phyloP scores from a whole-genome alignment of 2,113 vertebrate species.

The Spilogale gracilis region DNA sequence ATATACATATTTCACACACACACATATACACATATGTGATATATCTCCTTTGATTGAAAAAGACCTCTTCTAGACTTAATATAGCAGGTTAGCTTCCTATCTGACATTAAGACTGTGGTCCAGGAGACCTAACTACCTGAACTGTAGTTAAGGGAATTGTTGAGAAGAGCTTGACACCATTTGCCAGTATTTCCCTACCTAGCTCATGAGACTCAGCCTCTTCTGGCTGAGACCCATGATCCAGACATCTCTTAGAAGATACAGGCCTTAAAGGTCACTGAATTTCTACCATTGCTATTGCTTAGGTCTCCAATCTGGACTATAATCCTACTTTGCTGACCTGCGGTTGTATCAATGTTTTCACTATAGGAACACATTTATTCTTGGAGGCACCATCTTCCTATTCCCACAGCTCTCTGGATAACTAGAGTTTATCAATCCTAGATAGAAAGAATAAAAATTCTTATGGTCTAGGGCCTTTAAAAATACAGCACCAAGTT shows the following conservation, averaged over 20 bases:
- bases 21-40: not conserved
- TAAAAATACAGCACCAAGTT: not conserved
- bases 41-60: not conserved
- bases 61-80: not conserved
- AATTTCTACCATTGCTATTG: not conserved
- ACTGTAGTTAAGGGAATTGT: not conserved
- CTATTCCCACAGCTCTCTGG: not conserved
- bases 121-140: not conserved
- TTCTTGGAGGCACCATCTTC: not conserved
- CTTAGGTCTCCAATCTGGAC: not conserved
- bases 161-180: not conserved
- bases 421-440: not conserved
- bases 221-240: not conserved
- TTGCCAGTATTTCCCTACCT: not conserved
- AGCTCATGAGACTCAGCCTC: too few species aligned
- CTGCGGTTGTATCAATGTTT: not conserved
- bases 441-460: not conserved
- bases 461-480: not conserved
- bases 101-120: not conserved
- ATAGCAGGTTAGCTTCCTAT: not conserved
- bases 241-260: not conserved
- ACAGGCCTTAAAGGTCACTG: not conserved
- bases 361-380: not conserved
- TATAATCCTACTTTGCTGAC: not conserved
- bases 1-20: not conserved